These are phyloP conservation scores for Periophthalmodon schlosseri DNA, from an alignment of 2,113 vertebrate genomes.

Conservation along the genomic window DNA sequence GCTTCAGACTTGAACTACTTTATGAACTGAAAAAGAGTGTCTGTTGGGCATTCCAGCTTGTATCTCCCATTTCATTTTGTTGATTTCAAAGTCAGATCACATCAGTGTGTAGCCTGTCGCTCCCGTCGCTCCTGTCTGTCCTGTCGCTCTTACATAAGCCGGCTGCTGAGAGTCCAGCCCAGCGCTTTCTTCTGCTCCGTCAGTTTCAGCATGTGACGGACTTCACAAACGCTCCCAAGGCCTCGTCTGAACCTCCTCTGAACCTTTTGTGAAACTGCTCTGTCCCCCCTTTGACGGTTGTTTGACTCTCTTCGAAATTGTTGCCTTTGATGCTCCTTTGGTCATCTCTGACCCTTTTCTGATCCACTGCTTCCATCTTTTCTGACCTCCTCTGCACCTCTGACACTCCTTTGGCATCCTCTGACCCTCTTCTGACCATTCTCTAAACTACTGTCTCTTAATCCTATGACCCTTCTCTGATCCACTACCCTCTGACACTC, in stretches of 20 bases:
- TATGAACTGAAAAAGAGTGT: background rate
- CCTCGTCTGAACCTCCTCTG: background rate
- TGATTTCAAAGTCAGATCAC: conserved; percentile 8
- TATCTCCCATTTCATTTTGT: conserved; percentile 4
- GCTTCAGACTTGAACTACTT: background rate
- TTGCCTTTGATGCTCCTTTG: too few relatives aligned
- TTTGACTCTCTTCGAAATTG: too few relatives aligned
- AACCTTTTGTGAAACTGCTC: background rate
- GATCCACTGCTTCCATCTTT: too few relatives aligned
- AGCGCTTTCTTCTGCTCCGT: conserved; percentile 1
- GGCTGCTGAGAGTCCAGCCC: background rate
- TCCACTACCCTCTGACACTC: too few relatives aligned
- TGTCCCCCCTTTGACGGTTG: too few relatives aligned
- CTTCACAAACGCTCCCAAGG: background rate
- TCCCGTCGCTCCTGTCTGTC: background rate
- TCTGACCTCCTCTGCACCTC: too few relatives aligned
- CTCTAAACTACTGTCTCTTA: too few relatives aligned
- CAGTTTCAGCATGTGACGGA: background rate
- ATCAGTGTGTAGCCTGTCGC: background rate
- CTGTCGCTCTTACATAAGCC: background rate
- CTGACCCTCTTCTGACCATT: too few relatives aligned
- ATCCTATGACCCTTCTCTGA: too few relatives aligned
- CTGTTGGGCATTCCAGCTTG: conserved; percentile 10
- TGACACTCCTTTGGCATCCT: too few relatives aligned
- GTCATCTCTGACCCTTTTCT: too few relatives aligned